A percentile compares a stretch with the other conserved stretches of the same genome.
phyloP scores from a whole-genome alignment of 2,888 invertebrate species.

The Mystacides longicornis region DNA sequence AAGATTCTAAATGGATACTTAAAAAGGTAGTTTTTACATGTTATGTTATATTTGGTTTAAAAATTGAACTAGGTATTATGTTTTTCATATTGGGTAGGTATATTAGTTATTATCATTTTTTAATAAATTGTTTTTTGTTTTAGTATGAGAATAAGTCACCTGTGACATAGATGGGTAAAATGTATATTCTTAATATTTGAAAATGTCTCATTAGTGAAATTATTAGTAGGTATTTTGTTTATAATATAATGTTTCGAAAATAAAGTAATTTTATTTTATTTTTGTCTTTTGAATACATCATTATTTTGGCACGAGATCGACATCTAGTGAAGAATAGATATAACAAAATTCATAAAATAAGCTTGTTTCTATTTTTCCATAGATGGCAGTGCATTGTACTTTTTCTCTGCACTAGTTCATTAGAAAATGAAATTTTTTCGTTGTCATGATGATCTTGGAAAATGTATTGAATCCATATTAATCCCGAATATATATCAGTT shows the following conservation, averaged over 20 bases:
- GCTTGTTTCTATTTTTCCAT: background rate
- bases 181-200: background rate
- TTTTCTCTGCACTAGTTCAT: no score
- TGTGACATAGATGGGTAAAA: no score
- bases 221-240: background rate
- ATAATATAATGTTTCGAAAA: background rate
- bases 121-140: background rate
- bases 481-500: no score
- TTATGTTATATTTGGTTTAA: background rate
- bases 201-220: background rate
- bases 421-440: no score
- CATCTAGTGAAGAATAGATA: background rate
- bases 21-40: slow-evolving; percentile 53
- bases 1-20: slow-evolving; percentile 70
- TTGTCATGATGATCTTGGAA: no score
- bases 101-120: background rate
- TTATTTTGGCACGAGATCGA: background rate
- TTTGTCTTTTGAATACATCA: background rate
- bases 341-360: background rate
- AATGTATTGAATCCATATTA: no score
- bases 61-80: background rate
- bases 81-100: background rate
- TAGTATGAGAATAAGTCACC: background rate
- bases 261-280: background rate
- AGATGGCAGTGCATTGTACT: no score